These are phyloP conservation scores for Hydrozoanthus gracilis DNA, from an alignment of 92 coral and sea anemone species.

Conservation along the genomic window DNA sequence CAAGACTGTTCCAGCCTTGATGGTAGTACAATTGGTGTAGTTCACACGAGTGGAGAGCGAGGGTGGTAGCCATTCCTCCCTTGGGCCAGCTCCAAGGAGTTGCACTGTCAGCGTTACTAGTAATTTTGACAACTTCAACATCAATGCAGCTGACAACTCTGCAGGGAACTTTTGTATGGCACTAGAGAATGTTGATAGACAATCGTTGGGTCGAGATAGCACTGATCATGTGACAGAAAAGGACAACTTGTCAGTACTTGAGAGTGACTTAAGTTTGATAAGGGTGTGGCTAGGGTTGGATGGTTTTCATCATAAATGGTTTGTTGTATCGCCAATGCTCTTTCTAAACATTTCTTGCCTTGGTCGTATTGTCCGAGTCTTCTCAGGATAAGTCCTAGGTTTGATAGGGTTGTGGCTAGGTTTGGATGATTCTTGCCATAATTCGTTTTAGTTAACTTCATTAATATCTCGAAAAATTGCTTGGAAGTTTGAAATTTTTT, in stretches of 20 bases:
- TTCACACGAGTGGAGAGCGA: slow-evolving; percentile 81
- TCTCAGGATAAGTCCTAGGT: too few species aligned
- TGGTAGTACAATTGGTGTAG: slow-evolving; percentile 84
- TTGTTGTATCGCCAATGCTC: too few species aligned
- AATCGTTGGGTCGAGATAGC: slow-evolving; percentile 49
- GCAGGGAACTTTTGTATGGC: slow-evolving; percentile 76
- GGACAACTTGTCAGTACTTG: slow-evolving; percentile 82
- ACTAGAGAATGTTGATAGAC: slow-evolving; percentile 62
- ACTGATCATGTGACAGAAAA: slow-evolving; percentile 56
- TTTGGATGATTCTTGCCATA: too few species aligned
- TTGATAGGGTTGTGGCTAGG: too few species aligned
- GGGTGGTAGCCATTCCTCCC: slow-evolving; percentile 92
- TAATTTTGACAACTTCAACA: slow-evolving; percentile 96
- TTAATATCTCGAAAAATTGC: too few species aligned
- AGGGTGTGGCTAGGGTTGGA: too few species aligned
- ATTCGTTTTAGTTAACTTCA: too few species aligned
- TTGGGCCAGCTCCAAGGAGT: slow-evolving; percentile 98
- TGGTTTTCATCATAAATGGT: too few species aligned
- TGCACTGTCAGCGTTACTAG: slow-evolving; percentile 97
- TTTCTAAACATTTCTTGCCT: too few species aligned
- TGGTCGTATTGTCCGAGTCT: too few species aligned
- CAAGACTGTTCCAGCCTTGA: slow-evolving; percentile 97
- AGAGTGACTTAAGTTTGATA: too few species aligned
- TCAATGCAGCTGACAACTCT: slow-evolving; percentile 59
- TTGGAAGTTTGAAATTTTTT: too few species aligned